Percentiles rank a stretch among this genome's conserved stretches.
Conservation (phyloP, 2,797 vertebrate genomes). For the Coilia nasus region DNA sequence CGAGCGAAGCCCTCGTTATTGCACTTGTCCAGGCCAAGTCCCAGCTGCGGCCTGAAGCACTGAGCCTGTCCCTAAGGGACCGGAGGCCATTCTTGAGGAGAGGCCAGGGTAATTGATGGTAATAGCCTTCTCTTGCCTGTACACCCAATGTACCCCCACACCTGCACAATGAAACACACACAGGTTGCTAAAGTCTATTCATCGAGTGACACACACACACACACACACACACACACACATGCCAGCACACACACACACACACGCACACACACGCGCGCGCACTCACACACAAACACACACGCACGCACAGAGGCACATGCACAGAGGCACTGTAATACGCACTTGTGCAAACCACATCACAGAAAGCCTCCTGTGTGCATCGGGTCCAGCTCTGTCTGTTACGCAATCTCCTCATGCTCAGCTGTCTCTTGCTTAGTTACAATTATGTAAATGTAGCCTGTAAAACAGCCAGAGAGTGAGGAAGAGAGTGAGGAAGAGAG, state of each 20-base stretch:
- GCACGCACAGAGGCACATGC: neutral
- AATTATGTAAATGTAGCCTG: constrained; percentile 49
- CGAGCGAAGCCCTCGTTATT: neutral
- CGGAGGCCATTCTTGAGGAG: neutral
- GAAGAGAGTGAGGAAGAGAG: constrained; percentile 6
- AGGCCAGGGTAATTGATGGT: neutral
- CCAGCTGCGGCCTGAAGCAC: constrained; percentile 9
- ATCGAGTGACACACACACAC: neutral
- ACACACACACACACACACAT: neutral
- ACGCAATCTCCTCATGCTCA: constrained; percentile 44
- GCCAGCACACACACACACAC: neutral
- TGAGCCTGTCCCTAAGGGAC: neutral
- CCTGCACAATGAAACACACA: neutral
- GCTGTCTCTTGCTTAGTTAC: constrained; percentile 30
- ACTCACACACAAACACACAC: neutral
- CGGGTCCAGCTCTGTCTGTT: constrained; percentile 44
- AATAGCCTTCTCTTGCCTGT: neutral
- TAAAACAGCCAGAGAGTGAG: constrained; percentile 26
- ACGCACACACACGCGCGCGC: neutral
- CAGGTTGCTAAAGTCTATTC: neutral
- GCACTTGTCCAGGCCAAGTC: constrained; percentile 19
- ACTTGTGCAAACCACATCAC: neutral
- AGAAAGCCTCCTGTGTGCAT: constrained; percentile 36
- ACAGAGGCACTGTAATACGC: neutral
- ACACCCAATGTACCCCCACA: neutral